Percentiles rank a stretch among this genome's conserved stretches.
Conservation (phyloP, 2,113 vertebrate species). For the Anolis sagrei region DNA sequence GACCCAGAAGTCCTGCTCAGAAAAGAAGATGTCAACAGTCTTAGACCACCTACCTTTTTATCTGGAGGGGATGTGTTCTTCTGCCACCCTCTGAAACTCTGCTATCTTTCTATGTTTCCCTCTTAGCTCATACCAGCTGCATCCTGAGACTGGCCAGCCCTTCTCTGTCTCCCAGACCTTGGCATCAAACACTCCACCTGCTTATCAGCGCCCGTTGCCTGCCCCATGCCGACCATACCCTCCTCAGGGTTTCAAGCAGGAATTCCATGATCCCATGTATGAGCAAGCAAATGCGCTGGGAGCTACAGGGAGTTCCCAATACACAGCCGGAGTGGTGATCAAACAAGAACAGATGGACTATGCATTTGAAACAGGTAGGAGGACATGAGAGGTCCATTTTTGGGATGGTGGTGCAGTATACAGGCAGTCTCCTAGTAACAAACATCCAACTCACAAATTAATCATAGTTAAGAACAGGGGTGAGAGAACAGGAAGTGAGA, state of each 20-base stretch:
- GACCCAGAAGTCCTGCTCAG: neutral
- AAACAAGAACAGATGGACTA: slow-evolving; percentile 95
- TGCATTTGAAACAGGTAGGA: slow-evolving; percentile 89
- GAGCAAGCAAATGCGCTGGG: slow-evolving; percentile 78
- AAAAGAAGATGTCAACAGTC: neutral
- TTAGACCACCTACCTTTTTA: neutral
- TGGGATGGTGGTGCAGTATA: too few species aligned
- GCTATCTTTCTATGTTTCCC: slow-evolving; percentile 24
- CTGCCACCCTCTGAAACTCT: neutral
- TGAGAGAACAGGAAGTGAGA: too few species aligned
- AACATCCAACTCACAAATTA: too few species aligned
- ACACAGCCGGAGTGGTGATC: slow-evolving; percentile 87
- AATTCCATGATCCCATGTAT: slow-evolving; percentile 86
- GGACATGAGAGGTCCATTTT: slow-evolving; percentile 35
- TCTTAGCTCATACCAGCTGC: slow-evolving; percentile 83
- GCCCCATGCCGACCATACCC: slow-evolving; percentile 88
- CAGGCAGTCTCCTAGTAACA: too few species aligned
- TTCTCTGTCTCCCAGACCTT: slow-evolving; percentile 83
- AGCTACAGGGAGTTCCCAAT: slow-evolving; percentile 72
- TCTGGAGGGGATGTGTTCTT: neutral
- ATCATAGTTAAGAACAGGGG: too few species aligned
- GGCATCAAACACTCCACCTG: slow-evolving; percentile 79
- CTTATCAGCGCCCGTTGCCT: slow-evolving; percentile 84
- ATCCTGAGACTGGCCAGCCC: slow-evolving; percentile 84
- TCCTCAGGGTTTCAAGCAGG: slow-evolving; percentile 92